Base-by-base conservation (phyloP, 2,113 vertebrate species). In the Cavia aperea region DNA sequence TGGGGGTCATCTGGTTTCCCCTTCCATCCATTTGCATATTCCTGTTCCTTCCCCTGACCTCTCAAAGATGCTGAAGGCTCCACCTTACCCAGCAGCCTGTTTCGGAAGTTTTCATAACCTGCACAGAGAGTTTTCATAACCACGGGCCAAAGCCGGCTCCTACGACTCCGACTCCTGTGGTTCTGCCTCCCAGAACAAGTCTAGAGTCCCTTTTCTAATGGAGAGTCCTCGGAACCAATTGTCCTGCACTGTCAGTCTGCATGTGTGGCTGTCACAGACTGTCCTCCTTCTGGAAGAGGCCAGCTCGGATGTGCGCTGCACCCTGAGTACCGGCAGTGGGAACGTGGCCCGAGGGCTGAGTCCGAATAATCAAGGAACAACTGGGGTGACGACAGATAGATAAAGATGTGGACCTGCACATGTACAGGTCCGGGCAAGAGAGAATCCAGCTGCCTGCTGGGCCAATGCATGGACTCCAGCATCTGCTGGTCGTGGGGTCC, bases 201-300 rank as follows among this genome's bases (percentile, higher is more conserved):
- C 93, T 81, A 46, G 31, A 70, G 58, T 92, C 8, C 81, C 89
- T 93, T 88, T 70, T 60, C 79, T 56, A 72, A 89, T 58, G n/a
- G 39, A 92, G 77, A 49, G 29, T 89, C 13, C 58, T 70, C 18
- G 23, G 70, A 92, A 36, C 33, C 21, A 73, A 11, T 46, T n/a
- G 49, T 39, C 63, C n/a, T 10, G 56, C 18, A 49, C 31, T 36
- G 82, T 75, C 54, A 58, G 14, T 43, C 51, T 51, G 39, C 7
- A 54, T 83, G 49, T 11, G 56, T 86, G 56, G 79, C 58, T 18
- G 10, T 58, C 12, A 75, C 46, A 26, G 33, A 19, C 73, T 29
- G 49, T n/a, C 66, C 88, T 75, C 14, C 4, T 29, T 75, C 12
- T 19, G 12, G 1, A 26, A n/a, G 43, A 70, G 46, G 68, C 1